phyloP scores from a whole-genome alignment of 2,113 vertebrate species.

The Brevimyrus niger region DNA sequence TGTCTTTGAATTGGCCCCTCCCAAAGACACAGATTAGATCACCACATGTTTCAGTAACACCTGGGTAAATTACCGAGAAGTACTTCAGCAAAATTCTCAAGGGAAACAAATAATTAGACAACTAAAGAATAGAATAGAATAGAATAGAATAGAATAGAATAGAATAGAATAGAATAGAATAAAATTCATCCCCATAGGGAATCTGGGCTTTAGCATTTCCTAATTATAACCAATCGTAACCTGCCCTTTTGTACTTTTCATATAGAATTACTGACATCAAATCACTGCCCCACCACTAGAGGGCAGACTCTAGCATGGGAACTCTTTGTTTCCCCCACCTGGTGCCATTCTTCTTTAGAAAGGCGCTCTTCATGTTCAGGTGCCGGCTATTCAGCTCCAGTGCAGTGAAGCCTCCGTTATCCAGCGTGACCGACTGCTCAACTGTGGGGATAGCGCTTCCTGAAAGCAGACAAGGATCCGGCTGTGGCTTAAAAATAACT shows the following conservation, averaged over 20 bases:
- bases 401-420: conserved; percentile 86
- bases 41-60: background rate
- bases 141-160: background rate
- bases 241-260: background rate
- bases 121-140: background rate
- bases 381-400: conserved; percentile 89
- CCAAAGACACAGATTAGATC: background rate
- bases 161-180: background rate
- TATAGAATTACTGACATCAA: background rate
- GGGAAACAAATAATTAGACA: background rate
- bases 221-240: background rate
- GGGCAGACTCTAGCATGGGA: background rate
- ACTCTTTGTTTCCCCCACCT: conserved; percentile 53
- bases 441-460: conserved; percentile 73
- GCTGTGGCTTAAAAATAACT: background rate
- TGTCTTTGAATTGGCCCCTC: background rate
- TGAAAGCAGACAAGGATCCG: conserved; percentile 36
- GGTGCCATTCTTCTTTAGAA: conserved; percentile 87
- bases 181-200: background rate
- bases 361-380: conserved; percentile 80
- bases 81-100: background rate
- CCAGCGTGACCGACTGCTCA: conserved; percentile 83
- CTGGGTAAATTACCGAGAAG: background rate
- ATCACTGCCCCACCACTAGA: background rate
- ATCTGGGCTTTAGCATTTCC: background rate